Conservation (phyloP, 2,113 vertebrate genomes). For the Pao palembangensis region DNA sequence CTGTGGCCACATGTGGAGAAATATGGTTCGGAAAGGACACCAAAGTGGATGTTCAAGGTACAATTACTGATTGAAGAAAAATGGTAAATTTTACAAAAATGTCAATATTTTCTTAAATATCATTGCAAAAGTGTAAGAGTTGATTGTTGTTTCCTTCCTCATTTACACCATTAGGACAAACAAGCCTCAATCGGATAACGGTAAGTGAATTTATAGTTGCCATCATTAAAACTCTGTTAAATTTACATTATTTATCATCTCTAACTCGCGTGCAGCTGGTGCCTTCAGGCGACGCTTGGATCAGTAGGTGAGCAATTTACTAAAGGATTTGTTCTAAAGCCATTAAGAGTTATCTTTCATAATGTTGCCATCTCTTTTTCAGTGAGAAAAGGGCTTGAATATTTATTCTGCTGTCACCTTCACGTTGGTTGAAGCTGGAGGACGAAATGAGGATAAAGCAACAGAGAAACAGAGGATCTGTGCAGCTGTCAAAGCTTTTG, state of each 20-base stretch:
- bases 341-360: neutral
- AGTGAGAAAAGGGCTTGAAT: conserved; percentile 12
- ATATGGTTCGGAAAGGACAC: conserved; percentile 37
- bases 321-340: no score
- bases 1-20: conserved; percentile 41
- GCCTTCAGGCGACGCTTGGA: neutral
- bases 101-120: no score
- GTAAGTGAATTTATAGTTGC: neutral
- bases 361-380: neutral
- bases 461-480: conserved; percentile 10
- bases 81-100: no score
- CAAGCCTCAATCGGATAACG: neutral
- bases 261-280: neutral
- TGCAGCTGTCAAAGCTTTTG: conserved; percentile 21
- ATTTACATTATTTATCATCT: neutral
- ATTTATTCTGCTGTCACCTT: conserved; percentile 43
- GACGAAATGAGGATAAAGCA: neutral
- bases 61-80: no score
- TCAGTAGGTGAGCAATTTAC: neutral
- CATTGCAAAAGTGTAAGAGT: no score
- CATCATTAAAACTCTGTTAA: neutral
- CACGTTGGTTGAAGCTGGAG: conserved; percentile 5
- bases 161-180: neutral
- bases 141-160: neutral
- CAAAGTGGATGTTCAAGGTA: neutral